A percentile compares a stretch with the other conserved stretches of the same genome.
Conservation (phyloP, 1,140 invertebrate genomes). For the Cryptotermes secundus region DNA sequence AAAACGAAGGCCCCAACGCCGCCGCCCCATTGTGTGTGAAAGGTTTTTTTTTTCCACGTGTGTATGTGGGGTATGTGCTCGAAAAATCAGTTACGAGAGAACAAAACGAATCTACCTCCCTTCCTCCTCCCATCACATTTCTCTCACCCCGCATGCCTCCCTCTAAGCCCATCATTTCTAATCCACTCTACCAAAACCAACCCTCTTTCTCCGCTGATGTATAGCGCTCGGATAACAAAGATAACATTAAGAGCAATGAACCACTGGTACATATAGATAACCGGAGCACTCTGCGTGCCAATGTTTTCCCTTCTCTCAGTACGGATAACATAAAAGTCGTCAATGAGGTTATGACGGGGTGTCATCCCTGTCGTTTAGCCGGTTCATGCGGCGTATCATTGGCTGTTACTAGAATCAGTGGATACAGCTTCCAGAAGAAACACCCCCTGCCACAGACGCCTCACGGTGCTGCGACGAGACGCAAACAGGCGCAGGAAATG, state of each 20-base stretch:
- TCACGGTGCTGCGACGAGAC: too few relatives aligned
- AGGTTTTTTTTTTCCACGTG: slow-evolving; percentile 28
- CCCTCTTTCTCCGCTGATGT: background rate
- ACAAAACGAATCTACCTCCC: slow-evolving; percentile 34
- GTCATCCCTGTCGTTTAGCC: too few relatives aligned
- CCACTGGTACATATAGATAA: background rate
- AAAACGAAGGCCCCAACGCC: slow-evolving; percentile 24
- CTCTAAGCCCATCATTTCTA: background rate
- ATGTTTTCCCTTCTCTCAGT: background rate
- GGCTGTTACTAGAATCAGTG: too few relatives aligned
- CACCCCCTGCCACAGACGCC: too few relatives aligned
- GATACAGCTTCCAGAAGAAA: too few relatives aligned
- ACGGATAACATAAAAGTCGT: too few relatives aligned
- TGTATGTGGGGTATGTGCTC: slow-evolving; percentile 28
- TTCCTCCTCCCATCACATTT: slow-evolving; percentile 18
- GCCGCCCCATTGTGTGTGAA: slow-evolving; percentile 28
- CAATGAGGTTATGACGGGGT: too few relatives aligned
- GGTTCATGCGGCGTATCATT: too few relatives aligned
- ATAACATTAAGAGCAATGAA: background rate
- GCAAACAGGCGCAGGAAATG: too few relatives aligned
- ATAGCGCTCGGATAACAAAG: background rate
- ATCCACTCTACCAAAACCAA: slow-evolving; percentile 10
- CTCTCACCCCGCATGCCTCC: slow-evolving; percentile 24
- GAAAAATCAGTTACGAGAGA: slow-evolving; percentile 36
- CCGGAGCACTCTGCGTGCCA: background rate